Conservation (phyloP, 2,113 vertebrate genomes). For the Copsychus sechellarum region DNA sequence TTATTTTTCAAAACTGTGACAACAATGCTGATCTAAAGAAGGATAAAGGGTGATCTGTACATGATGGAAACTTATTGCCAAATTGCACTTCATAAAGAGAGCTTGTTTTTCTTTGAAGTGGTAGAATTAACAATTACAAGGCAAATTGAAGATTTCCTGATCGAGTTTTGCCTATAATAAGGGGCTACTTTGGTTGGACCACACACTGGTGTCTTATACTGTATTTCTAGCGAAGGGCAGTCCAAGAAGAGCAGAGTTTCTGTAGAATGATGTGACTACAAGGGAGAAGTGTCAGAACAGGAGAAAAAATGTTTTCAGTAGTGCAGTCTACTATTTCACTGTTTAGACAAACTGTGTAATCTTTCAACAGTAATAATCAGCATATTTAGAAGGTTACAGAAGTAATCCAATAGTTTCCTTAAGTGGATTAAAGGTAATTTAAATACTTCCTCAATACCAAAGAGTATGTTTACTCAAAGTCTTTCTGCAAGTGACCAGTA, state of each 20-base stretch:
- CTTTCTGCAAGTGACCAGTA: background rate
- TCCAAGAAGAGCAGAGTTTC: background rate
- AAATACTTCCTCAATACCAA: background rate
- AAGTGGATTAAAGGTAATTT: background rate
- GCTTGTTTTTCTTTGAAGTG: background rate
- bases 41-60: background rate
- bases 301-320: background rate
- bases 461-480: background rate
- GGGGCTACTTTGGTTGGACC: background rate
- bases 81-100: background rate
- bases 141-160: background rate
- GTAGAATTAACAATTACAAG: background rate
- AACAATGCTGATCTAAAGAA: background rate
- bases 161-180: background rate
- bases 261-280: background rate
- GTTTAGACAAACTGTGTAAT: background rate
- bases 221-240: background rate
- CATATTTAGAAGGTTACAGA: background rate
- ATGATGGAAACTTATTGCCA: background rate
- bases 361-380: background rate
- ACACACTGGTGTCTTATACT: background rate
- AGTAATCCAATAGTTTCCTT: background rate
- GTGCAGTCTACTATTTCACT: background rate
- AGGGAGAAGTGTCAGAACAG: background rate
- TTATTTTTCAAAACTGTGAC: background rate